phyloP scores from a whole-genome alignment of 2,797 vertebrate genomes.

The Xiphophorus birchmanni region DNA sequence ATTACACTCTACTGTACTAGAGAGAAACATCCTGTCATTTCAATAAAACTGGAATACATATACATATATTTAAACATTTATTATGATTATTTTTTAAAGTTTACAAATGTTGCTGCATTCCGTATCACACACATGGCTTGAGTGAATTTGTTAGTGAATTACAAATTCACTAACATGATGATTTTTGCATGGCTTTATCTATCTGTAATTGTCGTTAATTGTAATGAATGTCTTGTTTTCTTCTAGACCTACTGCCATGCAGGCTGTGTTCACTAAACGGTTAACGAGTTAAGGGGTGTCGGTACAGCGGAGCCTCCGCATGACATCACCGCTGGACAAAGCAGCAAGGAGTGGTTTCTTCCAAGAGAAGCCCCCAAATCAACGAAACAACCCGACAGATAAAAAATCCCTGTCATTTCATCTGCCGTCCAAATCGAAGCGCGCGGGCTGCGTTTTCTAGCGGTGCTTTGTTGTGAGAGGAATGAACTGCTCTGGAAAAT shows the following conservation, averaged over 20 bases:
- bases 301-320: slow-evolving; percentile 20
- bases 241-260: not conserved
- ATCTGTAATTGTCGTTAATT: not conserved
- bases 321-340: slow-evolving; percentile 79
- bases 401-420: not conserved
- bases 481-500: slow-evolving; percentile 39
- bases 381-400: slow-evolving; percentile 51
- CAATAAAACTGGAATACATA: not conserved
- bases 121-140: not conserved
- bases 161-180: too few relatives aligned
- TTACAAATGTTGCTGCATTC: not conserved
- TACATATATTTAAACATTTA: too few relatives aligned
- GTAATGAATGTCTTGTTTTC: not conserved
- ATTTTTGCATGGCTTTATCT: not conserved
- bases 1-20: not conserved
- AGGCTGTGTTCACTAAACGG: slow-evolving; percentile 40
- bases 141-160: not conserved
- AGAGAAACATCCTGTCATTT: not conserved
- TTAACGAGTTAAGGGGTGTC: slow-evolving; percentile 48
- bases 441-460: not conserved
- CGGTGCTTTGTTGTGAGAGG: slow-evolving; percentile 4
- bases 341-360: slow-evolving; percentile 78
- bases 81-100: not conserved
- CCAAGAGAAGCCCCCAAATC: slow-evolving; percentile 54
- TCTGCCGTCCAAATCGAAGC: not conserved